phyloP scores from a whole-genome alignment of 2,888 invertebrate species.

The Dolichopus griseipennis region DNA sequence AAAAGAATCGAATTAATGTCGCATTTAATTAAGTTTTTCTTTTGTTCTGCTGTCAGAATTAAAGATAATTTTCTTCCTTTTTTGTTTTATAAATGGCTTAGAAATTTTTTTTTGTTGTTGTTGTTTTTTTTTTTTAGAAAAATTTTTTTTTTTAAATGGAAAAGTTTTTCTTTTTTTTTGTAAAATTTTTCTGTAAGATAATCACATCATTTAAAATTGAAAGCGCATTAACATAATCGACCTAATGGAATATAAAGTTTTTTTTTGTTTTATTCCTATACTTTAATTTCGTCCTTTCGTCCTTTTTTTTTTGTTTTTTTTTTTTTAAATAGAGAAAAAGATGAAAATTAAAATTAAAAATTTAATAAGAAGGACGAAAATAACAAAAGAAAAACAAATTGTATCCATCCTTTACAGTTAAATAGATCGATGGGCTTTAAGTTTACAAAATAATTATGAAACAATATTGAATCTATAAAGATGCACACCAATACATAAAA shows the following conservation, averaged over 20 bases:
- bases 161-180: background rate
- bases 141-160: background rate
- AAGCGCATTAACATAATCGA: conserved; percentile 6
- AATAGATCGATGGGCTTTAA: background rate
- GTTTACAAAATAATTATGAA: too few relatives aligned
- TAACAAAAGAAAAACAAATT: background rate
- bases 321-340: background rate
- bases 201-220: conserved; percentile 3
- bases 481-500: too few relatives aligned
- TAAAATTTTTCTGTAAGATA: too few relatives aligned
- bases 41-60: background rate
- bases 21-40: background rate
- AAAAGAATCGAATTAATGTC: conserved; percentile 2
- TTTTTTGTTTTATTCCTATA: background rate
- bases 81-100: background rate
- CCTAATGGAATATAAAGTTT: background rate
- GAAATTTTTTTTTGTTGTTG: background rate
- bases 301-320: background rate
- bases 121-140: background rate
- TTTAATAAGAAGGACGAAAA: background rate
- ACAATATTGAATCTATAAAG: too few relatives aligned
- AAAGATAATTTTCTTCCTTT: background rate
- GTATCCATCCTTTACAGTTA: background rate
- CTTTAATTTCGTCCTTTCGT: conserved; percentile 6
- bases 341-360: background rate